Percentiles rank a stretch among this genome's conserved stretches.
Evolutionary conservation across 1,140 invertebrate genomes (phyloP).

Genomic region (Hestina assimilis): DNA sequence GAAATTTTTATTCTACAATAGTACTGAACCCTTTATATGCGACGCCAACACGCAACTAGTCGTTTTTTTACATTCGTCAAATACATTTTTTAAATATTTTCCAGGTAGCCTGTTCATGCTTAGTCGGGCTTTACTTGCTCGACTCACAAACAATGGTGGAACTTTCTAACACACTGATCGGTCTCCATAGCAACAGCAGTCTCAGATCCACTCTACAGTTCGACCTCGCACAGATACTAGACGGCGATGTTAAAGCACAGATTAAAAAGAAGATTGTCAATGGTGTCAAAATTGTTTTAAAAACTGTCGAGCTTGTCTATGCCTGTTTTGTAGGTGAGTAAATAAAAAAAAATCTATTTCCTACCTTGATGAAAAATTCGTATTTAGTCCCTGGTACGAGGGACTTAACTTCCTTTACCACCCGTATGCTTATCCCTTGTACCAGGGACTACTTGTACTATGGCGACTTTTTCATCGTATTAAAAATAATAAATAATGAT

Average conservation of each 20-base stretch:
- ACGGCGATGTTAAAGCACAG: slow-evolving; percentile 76
- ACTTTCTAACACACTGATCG: slow-evolving; percentile 76
- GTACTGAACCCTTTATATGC: too few species aligned
- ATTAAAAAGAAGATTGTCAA: slow-evolving; percentile 77
- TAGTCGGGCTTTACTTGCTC: slow-evolving; percentile 81
- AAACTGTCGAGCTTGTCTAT: slow-evolving; percentile 79
- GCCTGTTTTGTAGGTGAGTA: slow-evolving; percentile 84
- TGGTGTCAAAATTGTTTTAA: slow-evolving; percentile 77
- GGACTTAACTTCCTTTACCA: too few species aligned
- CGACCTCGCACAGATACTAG: slow-evolving; percentile 57
- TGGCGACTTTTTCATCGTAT: too few species aligned
- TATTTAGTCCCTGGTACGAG: too few species aligned
- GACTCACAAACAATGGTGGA: slow-evolving; percentile 76
- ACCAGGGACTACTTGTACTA: too few species aligned
- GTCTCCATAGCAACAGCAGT: slow-evolving; percentile 72
- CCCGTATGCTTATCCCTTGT: too few species aligned
- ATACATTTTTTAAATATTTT: neutral
- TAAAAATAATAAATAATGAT: too few species aligned
- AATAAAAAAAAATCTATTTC: neutral
- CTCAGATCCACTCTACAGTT: slow-evolving; percentile 71
- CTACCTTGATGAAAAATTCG: too few species aligned
- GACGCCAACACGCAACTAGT: too few species aligned
- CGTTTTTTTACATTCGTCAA: too few species aligned
- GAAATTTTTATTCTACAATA: too few species aligned
- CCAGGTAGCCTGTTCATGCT: slow-evolving; percentile 82